Base-by-base conservation (phyloP, 1,140 invertebrate genomes). In the Drosophila sturtevanti region DNA sequence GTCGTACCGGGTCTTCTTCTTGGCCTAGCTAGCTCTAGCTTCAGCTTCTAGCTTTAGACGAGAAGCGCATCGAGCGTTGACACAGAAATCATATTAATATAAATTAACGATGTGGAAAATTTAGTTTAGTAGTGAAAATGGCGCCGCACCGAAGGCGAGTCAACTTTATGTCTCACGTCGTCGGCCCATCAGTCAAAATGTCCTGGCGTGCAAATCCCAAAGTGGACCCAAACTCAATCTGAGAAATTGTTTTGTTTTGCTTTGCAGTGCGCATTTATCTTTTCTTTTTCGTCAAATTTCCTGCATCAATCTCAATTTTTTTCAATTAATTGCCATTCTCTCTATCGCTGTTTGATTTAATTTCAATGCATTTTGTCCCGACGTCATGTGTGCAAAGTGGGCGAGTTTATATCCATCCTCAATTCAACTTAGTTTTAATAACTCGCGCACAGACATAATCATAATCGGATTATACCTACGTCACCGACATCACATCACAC, bases 71-170 rank as follows among this genome's bases (percentile, higher is more conserved):
- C 79, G 85, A 77, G 72, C 79, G 87, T 87, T 91, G 90, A 91
- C 90, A 91, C 86, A 89, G 85, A 91, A 90, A 91, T 91, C 87
- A 89, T 91, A 91, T 91, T 91, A 91, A 91, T 91, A 91, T 91
- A 91, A 91, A 91, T 91, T 91, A 91, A 91, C 90, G 90, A 91
- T 90, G 90, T 89, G 90, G 90, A 91, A 91, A 91, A 91, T 91
- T 91, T 91, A 91, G 90, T 91, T 91, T 91, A 91, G 90, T 91
- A 89, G 90, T 91, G 90, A 91, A 86, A 91, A 85, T 72, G 81
- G 70, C 77, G 63, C 54, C 65, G 37, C 35, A 52, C 31, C 16
- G 44, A 52, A 63, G 62, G 22, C 65, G 51, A 59, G 63, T 68
- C 38, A 67, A 74, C 67, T 64, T 68, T 78, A 68, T 67, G 64